phyloP scores from a whole-genome alignment of 2,888 invertebrate genomes.

The Polyommatus iphigenia region DNA sequence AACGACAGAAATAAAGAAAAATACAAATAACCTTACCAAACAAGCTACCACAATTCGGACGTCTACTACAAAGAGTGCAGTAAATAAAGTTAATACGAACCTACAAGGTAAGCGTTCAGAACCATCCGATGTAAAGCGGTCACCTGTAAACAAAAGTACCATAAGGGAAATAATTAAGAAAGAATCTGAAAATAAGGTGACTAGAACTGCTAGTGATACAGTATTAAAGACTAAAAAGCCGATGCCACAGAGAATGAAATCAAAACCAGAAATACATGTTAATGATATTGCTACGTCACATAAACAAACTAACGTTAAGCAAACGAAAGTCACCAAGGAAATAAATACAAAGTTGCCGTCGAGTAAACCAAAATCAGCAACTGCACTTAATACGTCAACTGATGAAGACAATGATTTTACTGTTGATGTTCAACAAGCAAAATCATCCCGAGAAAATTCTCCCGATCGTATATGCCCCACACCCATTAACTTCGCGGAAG shows the following conservation, averaged over 20 bases:
- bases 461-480: constrained; percentile 86
- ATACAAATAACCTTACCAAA: constrained; percentile 48
- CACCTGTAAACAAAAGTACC: constrained; percentile 59
- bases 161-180: constrained; percentile 64
- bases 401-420: constrained; percentile 80
- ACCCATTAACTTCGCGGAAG: constrained; percentile 81
- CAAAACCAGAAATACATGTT: constrained; percentile 75
- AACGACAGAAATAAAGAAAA: constrained; percentile 56
- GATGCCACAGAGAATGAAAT: constrained; percentile 68
- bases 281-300: constrained; percentile 56
- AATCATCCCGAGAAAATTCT: constrained; percentile 87
- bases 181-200: constrained; percentile 68
- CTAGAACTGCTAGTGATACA: constrained; percentile 80
- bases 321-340: constrained; percentile 50
- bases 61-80: constrained; percentile 48
- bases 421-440: constrained; percentile 85
- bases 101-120: constrained; percentile 49
- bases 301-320: constrained; percentile 45
- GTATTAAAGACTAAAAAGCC: constrained; percentile 73
- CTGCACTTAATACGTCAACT: constrained; percentile 73
- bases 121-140: constrained; percentile 55
- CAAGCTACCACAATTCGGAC: constrained; percentile 55
- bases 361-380: constrained; percentile 72
- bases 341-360: constrained; percentile 59
- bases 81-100: constrained; percentile 49